Evolutionary conservation across 2,888 invertebrate genomes (phyloP), one percentile per base, ranked within the genome.

Genomic region (Dysmachus trigonus): DNA sequence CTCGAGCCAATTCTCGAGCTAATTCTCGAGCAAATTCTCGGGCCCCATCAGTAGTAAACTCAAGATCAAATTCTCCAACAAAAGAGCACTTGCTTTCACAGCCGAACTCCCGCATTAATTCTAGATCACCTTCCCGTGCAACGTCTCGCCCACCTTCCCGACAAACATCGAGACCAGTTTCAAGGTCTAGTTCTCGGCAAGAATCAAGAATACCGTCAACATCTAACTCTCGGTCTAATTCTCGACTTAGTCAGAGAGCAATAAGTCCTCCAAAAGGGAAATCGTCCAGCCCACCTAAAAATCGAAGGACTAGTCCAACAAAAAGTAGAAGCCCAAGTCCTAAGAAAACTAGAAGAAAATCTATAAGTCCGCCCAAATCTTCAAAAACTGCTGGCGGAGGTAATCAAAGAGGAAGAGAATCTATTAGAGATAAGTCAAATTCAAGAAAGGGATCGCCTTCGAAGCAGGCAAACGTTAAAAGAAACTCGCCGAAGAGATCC

Each of bases 51-150:
- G 73, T 73, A n/a, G 33, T 73, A 5, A 90, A 87, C 79, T 81
- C 91, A 4, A 87, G 88, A 85, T 88, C 88, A 2, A 88, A 74
- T 47, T 89, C 89, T 0, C 91, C 91, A 0, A 87, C 87, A 0
- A 91, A 91, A 82, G 91, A 91, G 0, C 88, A 89, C 4, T 86
- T 86, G 1, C 33, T 86, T 53, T 86, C 89, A 4, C 89, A 90
- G 2, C 87, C 89, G 0, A 90, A 88, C 15, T 91, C 91, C 0
- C 87, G 88, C 51, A 89, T 88, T 22, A 89, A 89, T 84, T 89
- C 90, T 6, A 89, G 89, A 2, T 90, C 91, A 0, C 90, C 90
- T 2, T 90, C 91, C 0, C 89, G 89, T 18, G 87, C 89, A 1
- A 89, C 89, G 0, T 90, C 90, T 0, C 89, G 89, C 33, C 87